phyloP scores from a whole-genome alignment of 2,888 invertebrate species.

The Cerceris rybyensis region DNA sequence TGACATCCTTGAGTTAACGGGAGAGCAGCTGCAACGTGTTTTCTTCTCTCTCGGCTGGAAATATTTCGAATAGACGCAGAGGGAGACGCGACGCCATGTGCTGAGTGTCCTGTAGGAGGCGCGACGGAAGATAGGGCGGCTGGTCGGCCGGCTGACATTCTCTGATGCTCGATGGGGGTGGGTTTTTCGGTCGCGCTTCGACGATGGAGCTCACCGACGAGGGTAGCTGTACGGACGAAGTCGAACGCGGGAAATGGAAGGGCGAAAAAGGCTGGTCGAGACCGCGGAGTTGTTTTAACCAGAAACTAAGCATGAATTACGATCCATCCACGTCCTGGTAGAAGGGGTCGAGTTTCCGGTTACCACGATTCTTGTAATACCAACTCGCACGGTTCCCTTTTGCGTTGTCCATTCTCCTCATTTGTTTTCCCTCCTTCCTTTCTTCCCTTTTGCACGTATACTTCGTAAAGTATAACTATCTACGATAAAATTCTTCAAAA shows the following conservation, averaged over 20 bases:
- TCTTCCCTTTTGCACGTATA: background rate
- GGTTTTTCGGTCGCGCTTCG: conserved; percentile 46
- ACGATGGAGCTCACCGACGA: conserved; percentile 11
- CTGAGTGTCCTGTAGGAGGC: background rate
- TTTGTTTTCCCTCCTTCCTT: conserved; percentile 20
- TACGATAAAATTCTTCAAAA: background rate
- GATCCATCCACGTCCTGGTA: conserved; percentile 69
- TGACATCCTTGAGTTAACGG: too few relatives aligned
- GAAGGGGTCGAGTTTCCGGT: conserved; percentile 65
- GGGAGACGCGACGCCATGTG: background rate
- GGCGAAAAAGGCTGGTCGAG: conserved; percentile 61
- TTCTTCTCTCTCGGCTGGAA: too few relatives aligned
- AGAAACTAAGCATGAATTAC: conserved; percentile 73
- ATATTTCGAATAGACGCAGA: background rate
- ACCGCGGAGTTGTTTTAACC: conserved; percentile 50
- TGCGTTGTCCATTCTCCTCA: conserved; percentile 30
- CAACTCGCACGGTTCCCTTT: conserved; percentile 13
- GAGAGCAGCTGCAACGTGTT: too few relatives aligned
- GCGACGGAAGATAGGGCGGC: conserved; percentile 1
- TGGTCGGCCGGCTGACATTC: conserved; percentile 65
- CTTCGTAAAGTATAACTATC: background rate
- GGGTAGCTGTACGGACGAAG: conserved; percentile 37
- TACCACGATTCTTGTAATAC: conserved; percentile 39
- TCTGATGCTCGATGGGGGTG: conserved; percentile 62
- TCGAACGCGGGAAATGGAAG: conserved; percentile 50